Conservation (phyloP, 2,797 vertebrate genomes). For the Coregonus ussuriensis region DNA sequence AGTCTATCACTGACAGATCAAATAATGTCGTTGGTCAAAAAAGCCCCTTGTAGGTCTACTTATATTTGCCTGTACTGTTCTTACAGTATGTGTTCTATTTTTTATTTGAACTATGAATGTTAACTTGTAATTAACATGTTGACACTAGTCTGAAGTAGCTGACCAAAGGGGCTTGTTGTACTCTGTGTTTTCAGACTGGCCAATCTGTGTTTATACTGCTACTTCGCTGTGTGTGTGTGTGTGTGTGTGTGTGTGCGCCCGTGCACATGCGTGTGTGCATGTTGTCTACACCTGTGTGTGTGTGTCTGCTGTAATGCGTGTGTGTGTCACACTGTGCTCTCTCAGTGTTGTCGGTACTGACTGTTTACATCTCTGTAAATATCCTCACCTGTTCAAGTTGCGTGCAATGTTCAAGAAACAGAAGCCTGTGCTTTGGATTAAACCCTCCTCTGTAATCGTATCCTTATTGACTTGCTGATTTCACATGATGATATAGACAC, state of each 20-base stretch:
- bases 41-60: constrained; percentile 41
- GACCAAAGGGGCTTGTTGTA: constrained; percentile 69
- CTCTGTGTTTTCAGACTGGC: constrained; percentile 60
- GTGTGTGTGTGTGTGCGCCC: constrained; percentile 35
- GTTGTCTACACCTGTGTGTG: constrained; percentile 43
- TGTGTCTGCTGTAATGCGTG: constrained; percentile 41
- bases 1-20: constrained; percentile 45
- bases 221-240: constrained; percentile 43
- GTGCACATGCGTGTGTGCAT: constrained; percentile 22
- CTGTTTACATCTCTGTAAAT: constrained; percentile 78
- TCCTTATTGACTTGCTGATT: not conserved
- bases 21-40: constrained; percentile 45
- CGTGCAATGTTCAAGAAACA: constrained; percentile 77
- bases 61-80: constrained; percentile 48
- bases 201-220: constrained; percentile 65
- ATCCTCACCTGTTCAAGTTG: constrained; percentile 73
- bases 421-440: constrained; percentile 76
- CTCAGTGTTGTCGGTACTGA: constrained; percentile 72
- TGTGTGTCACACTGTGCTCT: constrained; percentile 42
- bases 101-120: constrained; percentile 50
- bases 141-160: constrained; percentile 63
- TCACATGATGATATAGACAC: not conserved
- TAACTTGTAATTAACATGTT: constrained; percentile 57
- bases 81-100: constrained; percentile 44
- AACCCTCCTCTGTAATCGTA: constrained; percentile 37